Evolutionary conservation across 2,797 vertebrate species (phyloP).

Genomic region (Aldrovandia affinis): DNA sequence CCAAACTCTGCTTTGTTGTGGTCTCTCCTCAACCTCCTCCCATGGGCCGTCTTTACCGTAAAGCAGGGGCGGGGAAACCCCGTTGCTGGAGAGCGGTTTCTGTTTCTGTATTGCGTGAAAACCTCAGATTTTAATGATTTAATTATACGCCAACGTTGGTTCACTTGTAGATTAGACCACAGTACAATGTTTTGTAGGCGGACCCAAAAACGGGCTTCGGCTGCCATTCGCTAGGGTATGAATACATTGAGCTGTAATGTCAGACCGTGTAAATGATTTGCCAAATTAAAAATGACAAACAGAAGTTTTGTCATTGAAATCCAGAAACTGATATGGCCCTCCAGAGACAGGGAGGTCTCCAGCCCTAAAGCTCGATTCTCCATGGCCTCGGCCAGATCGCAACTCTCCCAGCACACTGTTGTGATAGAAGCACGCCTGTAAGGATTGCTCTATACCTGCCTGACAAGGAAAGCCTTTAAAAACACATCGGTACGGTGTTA

Average conservation of each 20-base stretch:
- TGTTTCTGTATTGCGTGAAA: background rate
- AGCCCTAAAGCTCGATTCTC: slow-evolving; percentile 28
- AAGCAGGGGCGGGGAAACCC: background rate
- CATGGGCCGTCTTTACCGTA: background rate
- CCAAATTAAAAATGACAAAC: no score
- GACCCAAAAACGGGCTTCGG: no score
- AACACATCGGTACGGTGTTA: slow-evolving; percentile 17
- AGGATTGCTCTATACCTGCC: background rate
- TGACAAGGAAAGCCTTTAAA: slow-evolving; percentile 1
- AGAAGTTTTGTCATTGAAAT: no score
- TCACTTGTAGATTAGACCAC: background rate
- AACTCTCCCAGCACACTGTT: slow-evolving; percentile 5
- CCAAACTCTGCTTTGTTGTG: background rate
- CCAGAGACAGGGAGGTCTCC: no score
- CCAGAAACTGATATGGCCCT: no score
- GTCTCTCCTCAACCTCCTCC: background rate
- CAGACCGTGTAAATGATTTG: no score
- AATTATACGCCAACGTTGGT: background rate
- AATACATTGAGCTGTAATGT: no score
- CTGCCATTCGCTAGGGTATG: no score
- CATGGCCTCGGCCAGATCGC: slow-evolving; percentile 17
- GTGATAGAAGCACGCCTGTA: slow-evolving; percentile 3
- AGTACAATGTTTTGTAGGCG: no score
- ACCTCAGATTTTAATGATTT: no score
- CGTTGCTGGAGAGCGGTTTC: background rate